phyloP scores from a whole-genome alignment of 2,797 vertebrate species.

The Enteromius argenteus region DNA sequence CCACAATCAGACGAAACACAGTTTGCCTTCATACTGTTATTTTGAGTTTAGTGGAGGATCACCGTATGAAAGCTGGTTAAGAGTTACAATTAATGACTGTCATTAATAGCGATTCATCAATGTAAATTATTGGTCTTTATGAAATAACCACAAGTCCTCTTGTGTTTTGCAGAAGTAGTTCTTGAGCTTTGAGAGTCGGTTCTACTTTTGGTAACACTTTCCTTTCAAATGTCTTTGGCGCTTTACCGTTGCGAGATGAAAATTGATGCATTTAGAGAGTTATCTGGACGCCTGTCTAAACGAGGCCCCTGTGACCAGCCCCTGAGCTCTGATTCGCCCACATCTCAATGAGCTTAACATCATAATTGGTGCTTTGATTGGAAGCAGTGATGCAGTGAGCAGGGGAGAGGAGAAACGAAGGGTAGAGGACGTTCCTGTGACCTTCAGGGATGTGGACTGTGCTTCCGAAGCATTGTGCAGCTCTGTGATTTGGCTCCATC shows the following conservation, averaged over 20 bases:
- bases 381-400: slow-evolving; percentile 62
- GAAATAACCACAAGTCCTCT: slow-evolving; percentile 31
- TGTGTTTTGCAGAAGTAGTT: slow-evolving; percentile 5
- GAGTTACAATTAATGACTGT: slow-evolving; percentile 5
- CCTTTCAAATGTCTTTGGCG: slow-evolving; percentile 20
- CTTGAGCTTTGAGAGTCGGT: background rate
- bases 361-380: slow-evolving; percentile 75
- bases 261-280: slow-evolving; percentile 23
- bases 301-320: slow-evolving; percentile 28
- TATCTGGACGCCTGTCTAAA: slow-evolving; percentile 28
- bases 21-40: slow-evolving; percentile 30
- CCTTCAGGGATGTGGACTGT: slow-evolving; percentile 76
- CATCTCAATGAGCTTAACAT: slow-evolving; percentile 70
- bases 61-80: slow-evolving; percentile 20
- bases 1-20: slow-evolving; percentile 32
- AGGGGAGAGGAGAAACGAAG: slow-evolving; percentile 61
- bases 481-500: slow-evolving; percentile 61
- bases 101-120: slow-evolving; percentile 3
- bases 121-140: slow-evolving; percentile 32
- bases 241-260: slow-evolving; percentile 27
- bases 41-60: slow-evolving; percentile 13
- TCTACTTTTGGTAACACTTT: slow-evolving; percentile 22
- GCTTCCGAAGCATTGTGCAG: slow-evolving; percentile 52
- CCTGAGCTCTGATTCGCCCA: slow-evolving; percentile 60
- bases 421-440: slow-evolving; percentile 65